Percentiles rank a stretch among this genome's conserved stretches.
These are phyloP conservation scores for Sebastolobus alascanus DNA, from an alignment of 2,797 vertebrate species.

Conservation along the genomic window DNA sequence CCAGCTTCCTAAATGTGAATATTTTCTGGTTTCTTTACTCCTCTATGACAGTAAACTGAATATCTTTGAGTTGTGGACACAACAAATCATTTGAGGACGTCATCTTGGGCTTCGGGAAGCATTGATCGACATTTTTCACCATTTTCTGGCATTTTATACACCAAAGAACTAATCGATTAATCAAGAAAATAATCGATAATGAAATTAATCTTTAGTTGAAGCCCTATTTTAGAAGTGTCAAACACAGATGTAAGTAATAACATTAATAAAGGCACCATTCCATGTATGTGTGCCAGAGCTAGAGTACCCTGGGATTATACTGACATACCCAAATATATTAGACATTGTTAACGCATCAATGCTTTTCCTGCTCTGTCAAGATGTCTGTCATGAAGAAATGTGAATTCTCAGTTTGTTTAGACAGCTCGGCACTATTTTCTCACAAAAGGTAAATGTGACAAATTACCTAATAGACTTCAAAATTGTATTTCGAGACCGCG, in stretches of 20 bases:
- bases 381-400: neutral
- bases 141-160: too few relatives aligned
- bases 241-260: neutral
- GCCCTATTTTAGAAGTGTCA: neutral
- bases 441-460: neutral
- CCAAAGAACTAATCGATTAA: accelerated
- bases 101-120: too few relatives aligned
- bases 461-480: neutral
- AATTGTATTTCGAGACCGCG: neutral
- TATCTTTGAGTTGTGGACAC: too few relatives aligned
- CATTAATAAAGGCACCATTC: neutral
- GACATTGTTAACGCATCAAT: neutral
- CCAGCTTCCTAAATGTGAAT: too few relatives aligned
- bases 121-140: too few relatives aligned
- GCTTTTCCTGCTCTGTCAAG: neutral
- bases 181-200: too few relatives aligned
- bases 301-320: neutral
- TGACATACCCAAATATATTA: neutral
- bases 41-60: too few relatives aligned
- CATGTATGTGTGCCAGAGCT: neutral
- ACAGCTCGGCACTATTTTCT: neutral
- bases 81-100: too few relatives aligned
- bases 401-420: neutral
- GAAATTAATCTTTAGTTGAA: too few relatives aligned
- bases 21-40: too few relatives aligned